A percentile compares a stretch with the other conserved stretches of the same genome.
These are phyloP conservation scores for Caenorhabditis sp. DNA, from an alignment of 2,888 invertebrate species.

Conservation along the genomic window DNA sequence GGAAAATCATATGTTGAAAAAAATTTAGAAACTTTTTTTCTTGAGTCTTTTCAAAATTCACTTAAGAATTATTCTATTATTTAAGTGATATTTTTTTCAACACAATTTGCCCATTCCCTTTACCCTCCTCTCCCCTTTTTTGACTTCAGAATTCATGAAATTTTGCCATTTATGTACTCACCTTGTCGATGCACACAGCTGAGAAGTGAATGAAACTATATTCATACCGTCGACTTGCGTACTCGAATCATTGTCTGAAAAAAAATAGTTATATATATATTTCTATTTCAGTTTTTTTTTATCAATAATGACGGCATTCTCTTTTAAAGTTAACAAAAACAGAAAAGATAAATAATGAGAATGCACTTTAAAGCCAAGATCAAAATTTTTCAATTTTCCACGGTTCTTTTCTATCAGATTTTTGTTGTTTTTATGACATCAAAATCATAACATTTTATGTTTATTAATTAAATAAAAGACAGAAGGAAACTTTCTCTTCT, in stretches of 20 bases:
- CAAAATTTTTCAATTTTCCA: neutral
- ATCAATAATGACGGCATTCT: neutral
- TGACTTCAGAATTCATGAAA: neutral
- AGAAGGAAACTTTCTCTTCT: no score
- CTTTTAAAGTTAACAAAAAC: neutral
- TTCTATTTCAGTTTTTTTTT: neutral
- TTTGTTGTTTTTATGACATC: no score
- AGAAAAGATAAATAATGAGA: neutral
- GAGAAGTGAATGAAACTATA: constrained; percentile 42
- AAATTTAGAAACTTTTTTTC: no score
- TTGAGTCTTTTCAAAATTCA: no score
- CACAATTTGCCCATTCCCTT: no score
- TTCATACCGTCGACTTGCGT: constrained; percentile 32
- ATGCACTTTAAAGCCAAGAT: neutral
- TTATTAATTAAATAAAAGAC: no score
- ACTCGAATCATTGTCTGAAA: constrained; percentile 34
- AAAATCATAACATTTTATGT: no score
- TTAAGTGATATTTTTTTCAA: no score
- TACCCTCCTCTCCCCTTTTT: no score
- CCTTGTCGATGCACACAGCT: constrained; percentile 39
- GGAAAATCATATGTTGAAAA: no score
- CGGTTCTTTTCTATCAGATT: no score
- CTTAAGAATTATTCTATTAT: no score
- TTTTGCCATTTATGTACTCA: constrained; percentile 13
- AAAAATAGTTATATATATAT: neutral